phyloP scores from a whole-genome alignment of 2,113 vertebrate genomes.

The Heptranchias perlo region DNA sequence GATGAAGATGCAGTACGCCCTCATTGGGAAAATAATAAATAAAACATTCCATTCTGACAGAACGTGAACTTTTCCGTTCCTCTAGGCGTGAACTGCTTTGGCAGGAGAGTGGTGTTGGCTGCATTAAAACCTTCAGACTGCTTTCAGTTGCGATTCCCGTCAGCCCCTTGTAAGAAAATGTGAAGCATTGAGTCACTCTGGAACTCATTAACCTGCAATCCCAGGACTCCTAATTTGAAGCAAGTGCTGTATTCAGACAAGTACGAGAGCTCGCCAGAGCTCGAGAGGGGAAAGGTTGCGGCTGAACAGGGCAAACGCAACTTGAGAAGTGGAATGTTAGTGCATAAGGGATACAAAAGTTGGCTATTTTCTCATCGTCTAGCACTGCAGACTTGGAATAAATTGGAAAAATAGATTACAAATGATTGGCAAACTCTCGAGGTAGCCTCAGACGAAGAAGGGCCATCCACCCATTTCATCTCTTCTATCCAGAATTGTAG shows the following conservation, averaged over 20 bases:
- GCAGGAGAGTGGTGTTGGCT: neutral
- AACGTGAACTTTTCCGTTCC: neutral
- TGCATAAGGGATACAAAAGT: too few relatives aligned
- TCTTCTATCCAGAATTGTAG: neutral
- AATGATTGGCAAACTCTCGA: neutral
- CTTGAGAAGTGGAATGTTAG: too few relatives aligned
- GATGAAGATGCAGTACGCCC: neutral
- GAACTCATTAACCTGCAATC: neutral
- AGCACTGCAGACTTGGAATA: neutral
- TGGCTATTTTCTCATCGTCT: neutral
- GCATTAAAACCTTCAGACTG: neutral
- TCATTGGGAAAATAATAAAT: neutral
- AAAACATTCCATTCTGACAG: neutral
- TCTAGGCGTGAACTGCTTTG: neutral
- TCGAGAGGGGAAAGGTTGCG: neutral
- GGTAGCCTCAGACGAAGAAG: neutral
- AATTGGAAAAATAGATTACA: neutral
- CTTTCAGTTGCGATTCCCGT: neutral
- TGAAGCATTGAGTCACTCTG: neutral
- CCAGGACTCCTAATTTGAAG: constrained; percentile 4
- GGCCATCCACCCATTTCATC: neutral
- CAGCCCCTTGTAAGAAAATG: neutral
- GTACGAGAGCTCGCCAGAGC: neutral
- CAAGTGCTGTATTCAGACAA: neutral
- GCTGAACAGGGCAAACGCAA: neutral